Evolutionary conservation across 2,888 invertebrate genomes (phyloP), one percentile per base, ranked within the genome.

Genomic region (Dryobota labecula): DNA sequence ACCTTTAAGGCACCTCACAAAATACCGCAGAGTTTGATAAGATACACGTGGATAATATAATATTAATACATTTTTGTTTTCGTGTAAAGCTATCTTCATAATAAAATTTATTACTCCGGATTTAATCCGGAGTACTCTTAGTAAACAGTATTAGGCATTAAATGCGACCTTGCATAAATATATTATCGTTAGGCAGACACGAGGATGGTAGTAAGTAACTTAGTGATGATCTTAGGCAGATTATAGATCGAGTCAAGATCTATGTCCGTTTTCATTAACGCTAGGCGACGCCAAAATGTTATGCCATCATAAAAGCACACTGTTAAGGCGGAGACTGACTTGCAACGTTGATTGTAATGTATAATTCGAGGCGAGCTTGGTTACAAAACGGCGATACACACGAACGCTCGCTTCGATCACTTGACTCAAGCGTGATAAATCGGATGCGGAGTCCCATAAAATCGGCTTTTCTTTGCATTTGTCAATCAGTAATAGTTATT

Each of bases 81-180:
- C 15, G 15, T 20, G 33, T n/a, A 24, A 53, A 9, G 30, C 38
- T 41, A 53, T 43, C 33, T 53, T 20, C 43, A 43, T 53, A 69
- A 69, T 53, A n/a, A n/a, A n/a, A n/a, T n/a, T n/a, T n/a, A n/a
- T n/a, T n/a, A n/a, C n/a, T n/a, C n/a, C n/a, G n/a, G n/a, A n/a
- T n/a, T n/a, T n/a, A n/a, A 69, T 53, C 20, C 68, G 20, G 70
- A 53, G 70, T 53, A 38, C 41, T 68, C 33, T 51, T 69, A 69
- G 24, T 70, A 70, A 70, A 70, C 20, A 51, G 49, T 51, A 15
- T n/a, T 43, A 43, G 11, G 70, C 33, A 27, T 53, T 53, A 15
- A 67, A 27, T 36, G 33, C 1, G 33, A 41, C 68, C 68, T 68
- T 68, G 70, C 27, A 69, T 41, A 49, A 49, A 38, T 27, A 41